Base-by-base conservation (phyloP, 1,140 invertebrate genomes). In the Camponotus floridanus region DNA sequence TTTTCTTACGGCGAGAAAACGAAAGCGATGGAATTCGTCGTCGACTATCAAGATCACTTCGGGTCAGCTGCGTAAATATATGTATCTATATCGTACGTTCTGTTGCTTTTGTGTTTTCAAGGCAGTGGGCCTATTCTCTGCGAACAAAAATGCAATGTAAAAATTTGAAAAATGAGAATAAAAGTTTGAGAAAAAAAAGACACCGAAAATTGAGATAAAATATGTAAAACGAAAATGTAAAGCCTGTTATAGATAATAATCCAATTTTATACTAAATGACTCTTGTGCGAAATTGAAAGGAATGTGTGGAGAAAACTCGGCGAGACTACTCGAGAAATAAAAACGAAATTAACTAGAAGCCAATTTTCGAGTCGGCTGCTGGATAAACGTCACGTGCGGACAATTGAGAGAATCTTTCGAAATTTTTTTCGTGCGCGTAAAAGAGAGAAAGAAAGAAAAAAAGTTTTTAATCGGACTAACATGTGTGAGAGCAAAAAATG, bases 41-140 rank as follows among this genome's bases (percentile, higher is more conserved):
- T 59, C 7, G 68, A 21, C 6, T 26, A 33, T 15, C 33, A 31
- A 86, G 45, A 86, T 18, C 62, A 81, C n/a, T 85, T 87, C 71
- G 62, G 62, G 71, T 71, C 71, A 76, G 36, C 51, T 62, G n/a
- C 71, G 87, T 70, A 85, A 89, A 86, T 88, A 85, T 87, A 45
- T 76, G 55, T 61, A 26, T 26, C 26, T 26, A 26, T 57, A 31
- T 45, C 11, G n/a, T 55, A 78, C 15, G 64, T 89, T 88, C 71
- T 86, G 62, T 86, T 79, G 18, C 21, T 55, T 61, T 83, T 81
- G 84, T 87, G 88, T 91, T 91, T 91, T 87, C 76, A 78, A 45
- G 18, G n/a, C 45, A 55, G 31, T 45, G 42, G 33, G n/a, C 31
- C 45, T 79, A 79, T 39, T 39, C 13, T 55, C 48, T 15, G 48